phyloP scores from a whole-genome alignment of 2,888 invertebrate species.

The Nephrotoma flavescens region DNA sequence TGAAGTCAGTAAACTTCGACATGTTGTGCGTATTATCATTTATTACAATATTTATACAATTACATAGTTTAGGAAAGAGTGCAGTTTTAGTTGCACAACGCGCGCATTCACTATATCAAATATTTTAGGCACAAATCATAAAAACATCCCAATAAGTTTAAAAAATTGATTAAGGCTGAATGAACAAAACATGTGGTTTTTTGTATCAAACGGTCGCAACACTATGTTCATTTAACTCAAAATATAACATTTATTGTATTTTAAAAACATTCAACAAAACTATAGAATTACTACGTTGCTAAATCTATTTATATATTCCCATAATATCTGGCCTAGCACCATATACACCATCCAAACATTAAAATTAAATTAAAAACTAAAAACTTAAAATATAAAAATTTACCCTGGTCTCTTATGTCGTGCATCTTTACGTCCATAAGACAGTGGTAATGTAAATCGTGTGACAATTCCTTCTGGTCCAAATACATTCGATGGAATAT shows the following conservation, averaged over 20 bases:
- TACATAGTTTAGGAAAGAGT: not conserved
- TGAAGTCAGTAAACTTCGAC: not conserved
- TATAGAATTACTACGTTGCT: not conserved
- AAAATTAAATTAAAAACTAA: not conserved
- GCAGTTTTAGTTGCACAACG: not conserved
- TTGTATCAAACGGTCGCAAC: not conserved
- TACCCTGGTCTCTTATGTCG: slow-evolving; percentile 75
- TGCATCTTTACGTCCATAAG: slow-evolving; percentile 61
- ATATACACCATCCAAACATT: not conserved
- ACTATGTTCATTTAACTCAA: not conserved
- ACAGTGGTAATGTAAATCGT: slow-evolving; percentile 57
- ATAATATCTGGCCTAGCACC: not conserved
- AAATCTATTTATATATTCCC: not conserved
- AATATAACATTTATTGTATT: not conserved
- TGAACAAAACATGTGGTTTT: not conserved
- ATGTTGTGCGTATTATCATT: not conserved
- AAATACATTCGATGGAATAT: slow-evolving; percentile 37
- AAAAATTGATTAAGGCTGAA: not conserved
- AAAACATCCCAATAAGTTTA: not conserved
- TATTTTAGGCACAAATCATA: not conserved
- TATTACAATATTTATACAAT: not conserved
- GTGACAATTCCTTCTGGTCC: slow-evolving; percentile 45
- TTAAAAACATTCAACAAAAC: not conserved
- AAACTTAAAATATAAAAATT: slow-evolving; percentile 20
- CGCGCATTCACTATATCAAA: not conserved